phyloP scores from a whole-genome alignment of 2,888 invertebrate species.

The Leptinotarsa peninsularis region DNA sequence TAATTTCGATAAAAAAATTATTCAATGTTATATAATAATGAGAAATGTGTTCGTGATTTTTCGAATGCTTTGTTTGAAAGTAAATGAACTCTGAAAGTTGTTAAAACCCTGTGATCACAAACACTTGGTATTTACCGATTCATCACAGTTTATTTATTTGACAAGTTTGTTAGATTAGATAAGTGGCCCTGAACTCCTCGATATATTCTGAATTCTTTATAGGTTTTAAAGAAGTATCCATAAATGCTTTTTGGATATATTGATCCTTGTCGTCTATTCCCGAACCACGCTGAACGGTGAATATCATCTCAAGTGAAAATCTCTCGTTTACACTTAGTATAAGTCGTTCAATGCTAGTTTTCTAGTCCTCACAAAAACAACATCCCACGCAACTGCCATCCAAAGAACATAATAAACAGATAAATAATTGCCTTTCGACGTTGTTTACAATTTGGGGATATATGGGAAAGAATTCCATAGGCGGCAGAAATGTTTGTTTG shows the following conservation, averaged over 20 bases:
- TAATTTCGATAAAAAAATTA: no score
- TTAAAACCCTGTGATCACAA: no score
- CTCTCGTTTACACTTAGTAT: not conserved
- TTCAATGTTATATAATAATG: no score
- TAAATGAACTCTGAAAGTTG: no score
- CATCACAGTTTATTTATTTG: no score
- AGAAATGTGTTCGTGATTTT: no score
- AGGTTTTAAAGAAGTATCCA: no score
- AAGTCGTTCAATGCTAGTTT: not conserved
- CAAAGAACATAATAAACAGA: constrained; percentile 2
- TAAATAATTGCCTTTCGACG: constrained; percentile 9
- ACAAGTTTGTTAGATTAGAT: no score
- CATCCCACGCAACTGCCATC: constrained; percentile 4
- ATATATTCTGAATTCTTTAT: no score
- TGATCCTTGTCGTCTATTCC: not conserved
- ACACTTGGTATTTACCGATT: no score
- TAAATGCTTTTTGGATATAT: not conserved
- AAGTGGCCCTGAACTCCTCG: no score
- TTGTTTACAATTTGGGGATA: not conserved
- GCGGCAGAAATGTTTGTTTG: not conserved
- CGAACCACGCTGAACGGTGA: not conserved
- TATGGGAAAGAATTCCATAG: constrained; percentile 1
- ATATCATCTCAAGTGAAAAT: not conserved
- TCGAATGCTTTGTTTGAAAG: no score
- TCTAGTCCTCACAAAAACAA: constrained; percentile 6